phyloP scores from a whole-genome alignment of 2,797 vertebrate genomes.

The Lepilemur septentrionalis region DNA sequence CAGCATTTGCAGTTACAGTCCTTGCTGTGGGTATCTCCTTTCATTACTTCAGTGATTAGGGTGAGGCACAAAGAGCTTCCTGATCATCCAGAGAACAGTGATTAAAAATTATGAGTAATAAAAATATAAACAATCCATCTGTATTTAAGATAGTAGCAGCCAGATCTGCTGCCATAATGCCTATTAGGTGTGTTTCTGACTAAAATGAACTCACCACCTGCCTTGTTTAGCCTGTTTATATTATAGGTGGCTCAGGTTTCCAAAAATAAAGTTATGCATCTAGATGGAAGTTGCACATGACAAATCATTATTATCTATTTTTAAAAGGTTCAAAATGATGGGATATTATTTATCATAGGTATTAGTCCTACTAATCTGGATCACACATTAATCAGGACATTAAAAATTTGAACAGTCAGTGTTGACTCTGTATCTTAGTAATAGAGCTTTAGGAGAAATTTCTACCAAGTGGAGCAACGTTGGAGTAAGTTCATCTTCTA shows the following conservation, averaged over 20 bases:
- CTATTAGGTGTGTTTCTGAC: constrained; percentile 66
- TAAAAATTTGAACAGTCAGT: constrained; percentile 2
- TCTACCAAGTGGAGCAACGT: background rate
- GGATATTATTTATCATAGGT: constrained; percentile 53
- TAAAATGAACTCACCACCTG: constrained; percentile 64
- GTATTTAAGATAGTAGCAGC: constrained; percentile 43
- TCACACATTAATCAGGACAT: constrained; percentile 17
- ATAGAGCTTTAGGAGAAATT: background rate
- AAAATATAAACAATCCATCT: constrained; percentile 19
- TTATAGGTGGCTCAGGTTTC: constrained; percentile 44
- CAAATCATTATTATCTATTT: constrained; percentile 44
- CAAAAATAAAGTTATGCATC: constrained; percentile 58
- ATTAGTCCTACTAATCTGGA: background rate
- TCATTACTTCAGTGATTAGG: constrained; percentile 87
- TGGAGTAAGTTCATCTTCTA: background rate
- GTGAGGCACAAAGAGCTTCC: constrained; percentile 35
- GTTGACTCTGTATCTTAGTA: background rate
- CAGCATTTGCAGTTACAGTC: constrained; percentile 81
- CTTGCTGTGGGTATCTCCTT: constrained; percentile 83
- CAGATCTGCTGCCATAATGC: constrained; percentile 56
- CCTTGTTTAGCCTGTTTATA: constrained; percentile 68
- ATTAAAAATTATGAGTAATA: background rate
- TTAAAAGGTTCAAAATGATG: constrained; percentile 20
- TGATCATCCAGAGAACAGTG: constrained; percentile 50
- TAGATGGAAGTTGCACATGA: constrained; percentile 41